These are phyloP conservation scores for Tribolium freemani DNA, from an alignment of 2,888 invertebrate genomes.

Conservation along the genomic window DNA sequence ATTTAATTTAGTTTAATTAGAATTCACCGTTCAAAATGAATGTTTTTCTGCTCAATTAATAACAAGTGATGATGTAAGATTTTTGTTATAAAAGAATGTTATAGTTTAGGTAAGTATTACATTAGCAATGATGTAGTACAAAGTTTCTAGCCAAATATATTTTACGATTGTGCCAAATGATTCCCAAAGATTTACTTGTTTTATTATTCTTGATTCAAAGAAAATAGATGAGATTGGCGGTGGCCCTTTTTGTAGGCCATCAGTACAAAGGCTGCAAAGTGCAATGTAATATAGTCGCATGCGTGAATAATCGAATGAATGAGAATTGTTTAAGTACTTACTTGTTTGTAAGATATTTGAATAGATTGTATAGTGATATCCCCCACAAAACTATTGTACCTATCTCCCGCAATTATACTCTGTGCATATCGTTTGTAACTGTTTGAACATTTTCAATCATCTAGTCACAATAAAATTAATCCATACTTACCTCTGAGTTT, in stretches of 20 bases:
- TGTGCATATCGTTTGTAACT: conserved; percentile 75
- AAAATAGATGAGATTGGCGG: conserved; percentile 53
- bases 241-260: conserved; percentile 55
- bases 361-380: conserved; percentile 61
- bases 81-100: conserved; percentile 18
- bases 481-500: conserved; percentile 52
- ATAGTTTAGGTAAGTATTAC: conserved; percentile 14
- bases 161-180: conserved; percentile 54
- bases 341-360: conserved; percentile 59
- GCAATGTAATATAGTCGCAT: conserved; percentile 62
- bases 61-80: conserved; percentile 47
- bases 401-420: conserved; percentile 65
- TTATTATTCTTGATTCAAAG: conserved; percentile 42
- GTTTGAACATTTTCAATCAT: conserved; percentile 73
- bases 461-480: conserved; percentile 77
- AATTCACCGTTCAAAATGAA: conserved; percentile 48
- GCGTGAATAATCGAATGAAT: conserved; percentile 43
- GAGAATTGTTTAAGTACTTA: conserved; percentile 25
- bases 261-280: conserved; percentile 63
- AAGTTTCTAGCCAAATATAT: conserved; percentile 36
- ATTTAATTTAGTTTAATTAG: conserved; percentile 41
- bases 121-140: conserved; percentile 43
- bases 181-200: conserved; percentile 57
- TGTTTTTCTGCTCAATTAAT: conserved; percentile 49
- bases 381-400: conserved; percentile 56